phyloP scores from a whole-genome alignment of 2,888 invertebrate species.

The Lasioglossum malachurum region DNA sequence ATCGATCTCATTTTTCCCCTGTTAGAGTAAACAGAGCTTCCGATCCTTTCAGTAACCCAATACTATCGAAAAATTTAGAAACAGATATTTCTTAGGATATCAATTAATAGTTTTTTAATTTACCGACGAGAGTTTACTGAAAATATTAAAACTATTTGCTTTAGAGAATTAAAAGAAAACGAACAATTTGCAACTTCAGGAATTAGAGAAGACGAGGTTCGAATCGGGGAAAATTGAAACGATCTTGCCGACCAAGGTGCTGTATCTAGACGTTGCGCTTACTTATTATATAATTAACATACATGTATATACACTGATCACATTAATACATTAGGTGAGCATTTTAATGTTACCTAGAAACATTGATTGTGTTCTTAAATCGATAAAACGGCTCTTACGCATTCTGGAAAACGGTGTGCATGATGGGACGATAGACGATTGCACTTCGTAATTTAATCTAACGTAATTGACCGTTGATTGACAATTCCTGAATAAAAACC shows the following conservation, averaged over 20 bases:
- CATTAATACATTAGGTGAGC: conserved; percentile 60
- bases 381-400: conserved; percentile 3
- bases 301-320: conserved; percentile 60
- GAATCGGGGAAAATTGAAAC: not conserved
- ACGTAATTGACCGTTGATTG: conserved; percentile 7
- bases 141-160: too few species aligned
- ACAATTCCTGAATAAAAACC: not conserved
- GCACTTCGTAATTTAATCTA: conserved; percentile 16
- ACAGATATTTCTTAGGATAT: too few species aligned
- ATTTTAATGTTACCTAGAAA: conserved; percentile 37
- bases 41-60: too few species aligned
- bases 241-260: not conserved
- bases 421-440: conserved; percentile 2
- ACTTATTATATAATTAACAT: conserved; percentile 39
- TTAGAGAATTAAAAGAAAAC: too few species aligned
- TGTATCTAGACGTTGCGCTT: not conserved
- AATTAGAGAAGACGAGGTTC: not conserved
- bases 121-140: too few species aligned
- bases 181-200: too few species aligned
- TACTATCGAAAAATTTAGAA: too few species aligned
- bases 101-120: too few species aligned
- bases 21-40: not conserved
- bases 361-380: conserved; percentile 27
- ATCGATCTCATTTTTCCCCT: not conserved
- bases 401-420: not conserved